phyloP scores from a whole-genome alignment of 1,140 invertebrate species.

The Bombus breviceps region DNA sequence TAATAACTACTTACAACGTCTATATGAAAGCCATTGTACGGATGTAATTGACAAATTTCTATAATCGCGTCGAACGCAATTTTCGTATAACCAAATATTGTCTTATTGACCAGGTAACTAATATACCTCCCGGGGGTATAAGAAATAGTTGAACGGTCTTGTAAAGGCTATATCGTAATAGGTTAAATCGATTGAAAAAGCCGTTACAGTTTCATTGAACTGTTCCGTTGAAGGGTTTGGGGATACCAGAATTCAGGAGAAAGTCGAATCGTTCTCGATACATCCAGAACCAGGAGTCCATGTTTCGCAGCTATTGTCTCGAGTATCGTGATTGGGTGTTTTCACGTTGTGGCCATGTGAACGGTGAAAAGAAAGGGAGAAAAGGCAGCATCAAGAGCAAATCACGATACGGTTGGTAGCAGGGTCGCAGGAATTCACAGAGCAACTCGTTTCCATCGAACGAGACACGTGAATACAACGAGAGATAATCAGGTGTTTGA shows the following conservation, averaged over 20 bases:
- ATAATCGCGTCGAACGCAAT: neutral
- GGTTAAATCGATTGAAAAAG: neutral
- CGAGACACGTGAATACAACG: neutral
- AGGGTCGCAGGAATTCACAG: constrained; percentile 67
- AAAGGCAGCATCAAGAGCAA: constrained; percentile 72
- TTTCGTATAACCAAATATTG: neutral
- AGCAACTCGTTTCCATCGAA: neutral
- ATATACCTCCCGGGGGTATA: neutral
- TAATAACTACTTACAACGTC: neutral
- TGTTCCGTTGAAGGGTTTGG: neutral
- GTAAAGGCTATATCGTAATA: neutral
- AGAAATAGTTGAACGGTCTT: neutral
- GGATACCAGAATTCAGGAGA: constrained; percentile 38
- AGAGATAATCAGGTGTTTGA: neutral
- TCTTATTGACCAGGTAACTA: accelerated
- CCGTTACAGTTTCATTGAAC: neutral
- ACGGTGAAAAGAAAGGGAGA: constrained; percentile 46
- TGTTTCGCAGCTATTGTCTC: constrained; percentile 41
- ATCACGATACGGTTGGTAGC: constrained; percentile 75
- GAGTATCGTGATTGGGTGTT: neutral
- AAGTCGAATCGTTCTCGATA: constrained; percentile 72
- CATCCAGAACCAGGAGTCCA: constrained; percentile 71
- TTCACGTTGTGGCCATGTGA: neutral
- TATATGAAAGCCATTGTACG: accelerated
- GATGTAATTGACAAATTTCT: constrained; percentile 40